Evolutionary conservation across 2,797 vertebrate genomes (phyloP).

Genomic region (Semaprochilodus insignis): DNA sequence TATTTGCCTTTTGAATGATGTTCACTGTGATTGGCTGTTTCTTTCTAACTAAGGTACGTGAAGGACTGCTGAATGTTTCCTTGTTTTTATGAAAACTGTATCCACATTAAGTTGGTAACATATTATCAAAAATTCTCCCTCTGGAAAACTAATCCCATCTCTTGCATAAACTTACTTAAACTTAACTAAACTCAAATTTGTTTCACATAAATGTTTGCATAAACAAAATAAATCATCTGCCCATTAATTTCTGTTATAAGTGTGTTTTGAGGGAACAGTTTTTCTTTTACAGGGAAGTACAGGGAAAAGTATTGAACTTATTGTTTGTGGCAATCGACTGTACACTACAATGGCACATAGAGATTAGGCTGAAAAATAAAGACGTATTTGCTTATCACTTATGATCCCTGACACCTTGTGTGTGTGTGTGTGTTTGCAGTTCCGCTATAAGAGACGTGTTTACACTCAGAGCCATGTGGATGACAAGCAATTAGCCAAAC

Average conservation of each 20-base stretch:
- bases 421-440: conserved; percentile 74
- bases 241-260: not conserved
- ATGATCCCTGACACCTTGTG: conserved; percentile 15
- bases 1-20: no score
- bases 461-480: conserved; percentile 94
- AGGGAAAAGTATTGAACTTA: not conserved
- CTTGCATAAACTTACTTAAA: no score
- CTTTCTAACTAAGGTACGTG: no score
- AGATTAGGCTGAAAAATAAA: not conserved
- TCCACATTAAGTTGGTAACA: no score
- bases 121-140: no score
- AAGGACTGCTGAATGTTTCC: no score
- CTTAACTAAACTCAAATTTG: no score
- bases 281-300: not conserved
- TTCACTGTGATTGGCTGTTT: no score
- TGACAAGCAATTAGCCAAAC: conserved; percentile 95
- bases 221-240: conserved; percentile 39
- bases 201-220: conserved; percentile 50
- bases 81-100: no score
- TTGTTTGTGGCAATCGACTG: not conserved
- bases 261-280: not conserved
- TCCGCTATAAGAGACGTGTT: conserved; percentile 94
- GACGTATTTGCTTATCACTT: conserved; percentile 27
- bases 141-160: no score
- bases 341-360: not conserved